Evolutionary conservation across 2,797 vertebrate genomes (phyloP).

Genomic region (Ateles fusciceps): DNA sequence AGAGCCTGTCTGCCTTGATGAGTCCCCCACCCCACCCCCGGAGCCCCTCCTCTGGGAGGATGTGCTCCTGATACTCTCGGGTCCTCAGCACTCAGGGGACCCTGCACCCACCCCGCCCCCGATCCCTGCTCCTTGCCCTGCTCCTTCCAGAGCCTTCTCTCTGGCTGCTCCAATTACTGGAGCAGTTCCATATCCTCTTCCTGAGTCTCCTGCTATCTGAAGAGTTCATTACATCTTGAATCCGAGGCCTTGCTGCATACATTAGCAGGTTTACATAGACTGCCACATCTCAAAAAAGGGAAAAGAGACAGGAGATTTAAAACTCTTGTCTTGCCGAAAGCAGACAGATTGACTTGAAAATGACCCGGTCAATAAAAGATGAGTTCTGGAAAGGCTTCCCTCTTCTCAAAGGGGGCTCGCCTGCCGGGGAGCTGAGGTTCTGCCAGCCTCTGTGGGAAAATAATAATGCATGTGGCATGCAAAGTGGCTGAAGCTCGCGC

Average conservation of each 20-base stretch:
- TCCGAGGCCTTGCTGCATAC: slow-evolving; percentile 73
- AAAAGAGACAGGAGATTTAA: slow-evolving; percentile 82
- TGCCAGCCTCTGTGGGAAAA: slow-evolving; percentile 81
- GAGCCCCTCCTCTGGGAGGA: not conserved
- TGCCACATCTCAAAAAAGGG: slow-evolving; percentile 77
- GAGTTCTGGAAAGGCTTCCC: slow-evolving; percentile 83
- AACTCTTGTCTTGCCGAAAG: slow-evolving; percentile 85
- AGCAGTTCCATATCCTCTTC: slow-evolving; percentile 58
- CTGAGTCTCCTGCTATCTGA: slow-evolving; percentile 79
- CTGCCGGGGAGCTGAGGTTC: slow-evolving; percentile 82
- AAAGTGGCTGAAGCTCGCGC: slow-evolving; percentile 73
- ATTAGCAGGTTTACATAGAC: slow-evolving; percentile 84
- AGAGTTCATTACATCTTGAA: slow-evolving; percentile 81
- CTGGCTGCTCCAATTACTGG: slow-evolving; percentile 45
- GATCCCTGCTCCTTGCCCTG: not conserved
- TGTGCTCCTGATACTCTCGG: not conserved
- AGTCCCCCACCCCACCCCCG: not conserved
- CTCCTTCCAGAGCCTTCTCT: slow-evolving; percentile 71
- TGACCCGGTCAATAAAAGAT: slow-evolving; percentile 87
- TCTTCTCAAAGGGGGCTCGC: slow-evolving; percentile 77
- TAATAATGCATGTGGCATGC: slow-evolving; percentile 79
- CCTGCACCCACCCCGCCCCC: not conserved
- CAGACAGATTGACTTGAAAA: slow-evolving; percentile 85
- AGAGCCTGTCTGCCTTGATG: slow-evolving; percentile 59
- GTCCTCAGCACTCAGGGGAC: slow-evolving; percentile 59